These are phyloP conservation scores for Allygus modestus DNA, from an alignment of 2,888 invertebrate genomes.

Conservation along the genomic window DNA sequence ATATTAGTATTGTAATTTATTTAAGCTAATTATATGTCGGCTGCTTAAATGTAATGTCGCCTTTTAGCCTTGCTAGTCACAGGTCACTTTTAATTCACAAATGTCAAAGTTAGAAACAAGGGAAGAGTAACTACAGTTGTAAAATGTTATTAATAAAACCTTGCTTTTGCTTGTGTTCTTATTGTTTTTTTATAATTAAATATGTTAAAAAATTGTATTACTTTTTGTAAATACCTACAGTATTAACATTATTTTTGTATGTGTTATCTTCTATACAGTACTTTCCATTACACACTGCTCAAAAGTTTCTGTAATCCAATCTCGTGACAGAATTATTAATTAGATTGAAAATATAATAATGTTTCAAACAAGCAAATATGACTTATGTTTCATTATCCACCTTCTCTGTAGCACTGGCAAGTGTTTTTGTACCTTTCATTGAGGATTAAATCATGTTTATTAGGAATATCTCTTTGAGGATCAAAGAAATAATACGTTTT, in stretches of 20 bases:
- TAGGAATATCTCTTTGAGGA: too few species aligned
- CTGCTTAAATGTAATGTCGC: conserved; percentile 50
- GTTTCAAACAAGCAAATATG: conserved; percentile 53
- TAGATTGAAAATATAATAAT: conserved; percentile 58
- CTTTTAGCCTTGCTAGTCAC: conserved; percentile 56
- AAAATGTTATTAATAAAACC: conserved; percentile 56
- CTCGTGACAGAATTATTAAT: conserved; percentile 54
- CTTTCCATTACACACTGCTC: conserved; percentile 56
- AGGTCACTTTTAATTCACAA: conserved; percentile 53
- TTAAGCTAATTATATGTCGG: conserved; percentile 52
- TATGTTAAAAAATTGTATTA: conserved; percentile 56
- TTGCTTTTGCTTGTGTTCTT: conserved; percentile 59
- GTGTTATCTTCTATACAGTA: conserved; percentile 55
- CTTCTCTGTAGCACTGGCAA: too few species aligned
- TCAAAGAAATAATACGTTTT: too few species aligned
- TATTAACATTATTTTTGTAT: conserved; percentile 59
- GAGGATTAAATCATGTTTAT: too few species aligned
- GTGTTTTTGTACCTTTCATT: too few species aligned
- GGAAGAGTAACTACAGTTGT: conserved; percentile 36
- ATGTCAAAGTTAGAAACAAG: conserved; percentile 29
- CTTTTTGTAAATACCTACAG: conserved; percentile 58
- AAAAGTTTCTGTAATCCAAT: conserved; percentile 57
- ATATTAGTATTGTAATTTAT: conserved; percentile 51
- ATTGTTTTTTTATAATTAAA: conserved; percentile 52
- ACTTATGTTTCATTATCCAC: background rate